Conservation (phyloP, 2,888 invertebrate species). For the Heliconius sara region DNA sequence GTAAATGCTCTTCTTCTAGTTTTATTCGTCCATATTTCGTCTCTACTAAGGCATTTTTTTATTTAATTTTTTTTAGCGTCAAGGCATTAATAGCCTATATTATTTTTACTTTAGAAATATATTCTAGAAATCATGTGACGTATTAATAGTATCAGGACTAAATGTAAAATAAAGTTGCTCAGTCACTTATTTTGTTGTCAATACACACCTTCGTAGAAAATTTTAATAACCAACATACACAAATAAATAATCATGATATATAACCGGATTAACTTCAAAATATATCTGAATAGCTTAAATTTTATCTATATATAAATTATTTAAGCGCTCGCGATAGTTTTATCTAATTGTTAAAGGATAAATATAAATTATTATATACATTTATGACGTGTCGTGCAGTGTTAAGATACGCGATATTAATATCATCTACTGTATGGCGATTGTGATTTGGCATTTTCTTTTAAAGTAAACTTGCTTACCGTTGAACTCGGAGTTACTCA, state of each 20-base stretch:
- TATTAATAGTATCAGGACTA: no score
- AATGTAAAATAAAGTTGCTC: no score
- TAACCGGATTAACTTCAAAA: slow-evolving; percentile 8
- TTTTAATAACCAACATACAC: background rate
- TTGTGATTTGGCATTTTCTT: background rate
- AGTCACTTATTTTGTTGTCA: no score
- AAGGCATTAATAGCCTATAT: no score
- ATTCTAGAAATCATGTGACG: no score
- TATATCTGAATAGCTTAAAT: background rate
- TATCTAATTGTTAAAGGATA: slow-evolving; percentile 8
- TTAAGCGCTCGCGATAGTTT: background rate
- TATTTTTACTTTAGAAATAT: no score
- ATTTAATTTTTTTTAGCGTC: no score
- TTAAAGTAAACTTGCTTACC: background rate
- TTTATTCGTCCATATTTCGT: no score
- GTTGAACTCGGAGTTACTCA: no score
- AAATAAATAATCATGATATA: background rate
- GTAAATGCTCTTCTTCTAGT: no score
- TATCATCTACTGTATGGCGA: slow-evolving; percentile 1
- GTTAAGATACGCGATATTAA: background rate
- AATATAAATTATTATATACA: background rate
- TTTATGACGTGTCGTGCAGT: background rate
- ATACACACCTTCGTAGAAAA: no score
- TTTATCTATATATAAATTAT: background rate
- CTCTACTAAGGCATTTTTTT: no score